These are phyloP conservation scores for Zoanthus sansibaricus DNA, from an alignment of 92 coral and sea anemone genomes.

Conservation along the genomic window DNA sequence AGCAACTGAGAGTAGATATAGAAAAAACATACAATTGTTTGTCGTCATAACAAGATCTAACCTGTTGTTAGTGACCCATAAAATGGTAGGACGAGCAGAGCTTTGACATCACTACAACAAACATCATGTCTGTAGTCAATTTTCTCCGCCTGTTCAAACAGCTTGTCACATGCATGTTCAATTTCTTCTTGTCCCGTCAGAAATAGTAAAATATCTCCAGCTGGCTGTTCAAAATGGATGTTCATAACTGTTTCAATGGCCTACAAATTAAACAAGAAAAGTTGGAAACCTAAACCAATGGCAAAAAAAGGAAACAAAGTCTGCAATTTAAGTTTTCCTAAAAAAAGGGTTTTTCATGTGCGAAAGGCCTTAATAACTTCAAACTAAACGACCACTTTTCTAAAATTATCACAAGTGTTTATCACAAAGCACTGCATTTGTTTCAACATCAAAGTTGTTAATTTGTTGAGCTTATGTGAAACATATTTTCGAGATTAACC, in stretches of 20 bases:
- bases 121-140: constrained; percentile 91
- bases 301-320: too few relatives aligned
- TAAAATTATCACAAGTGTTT: too few relatives aligned
- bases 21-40: too few relatives aligned
- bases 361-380: too few relatives aligned
- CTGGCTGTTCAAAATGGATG: constrained; percentile 82
- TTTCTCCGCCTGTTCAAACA: constrained; percentile 87
- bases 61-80: constrained; percentile 97
- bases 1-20: too few relatives aligned
- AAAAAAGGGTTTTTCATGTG: too few relatives aligned
- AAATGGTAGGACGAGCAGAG: constrained; percentile 83
- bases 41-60: not conserved
- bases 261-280: constrained; percentile 28
- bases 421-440: too few relatives aligned
- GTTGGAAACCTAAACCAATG: not conserved
- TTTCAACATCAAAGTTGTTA: too few relatives aligned
- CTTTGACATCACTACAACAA: constrained; percentile 68
- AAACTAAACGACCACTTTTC: too few relatives aligned
- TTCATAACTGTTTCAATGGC: constrained; percentile 85
- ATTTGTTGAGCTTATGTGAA: too few relatives aligned
- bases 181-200: constrained; percentile 96
- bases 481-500: too few relatives aligned
- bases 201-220: constrained; percentile 87
- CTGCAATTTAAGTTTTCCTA: too few relatives aligned
- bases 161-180: constrained; percentile 88